phyloP scores from a whole-genome alignment of 2,113 vertebrate species.

The Clarias gariepinus region DNA sequence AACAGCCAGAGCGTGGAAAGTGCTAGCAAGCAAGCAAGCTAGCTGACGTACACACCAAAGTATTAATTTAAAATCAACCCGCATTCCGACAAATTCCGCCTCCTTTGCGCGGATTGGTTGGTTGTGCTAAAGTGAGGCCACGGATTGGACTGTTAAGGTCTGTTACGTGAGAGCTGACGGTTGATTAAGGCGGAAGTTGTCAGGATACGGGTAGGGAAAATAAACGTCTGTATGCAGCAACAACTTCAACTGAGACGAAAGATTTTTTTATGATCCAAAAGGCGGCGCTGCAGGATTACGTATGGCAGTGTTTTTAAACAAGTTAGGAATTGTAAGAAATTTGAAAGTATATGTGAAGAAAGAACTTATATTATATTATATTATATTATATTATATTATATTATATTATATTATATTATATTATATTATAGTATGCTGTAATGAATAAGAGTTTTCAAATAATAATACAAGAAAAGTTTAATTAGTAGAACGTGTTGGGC shows the following conservation, averaged over 20 bases:
- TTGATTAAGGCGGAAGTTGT: not conserved
- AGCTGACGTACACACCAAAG: not conserved
- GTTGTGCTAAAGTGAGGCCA: too few species aligned
- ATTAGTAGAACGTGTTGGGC: not conserved
- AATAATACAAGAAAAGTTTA: not conserved
- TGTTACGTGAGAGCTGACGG: not conserved
- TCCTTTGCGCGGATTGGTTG: not conserved
- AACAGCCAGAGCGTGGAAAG: not conserved
- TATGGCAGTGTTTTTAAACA: too few species aligned
- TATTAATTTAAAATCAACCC: not conserved
- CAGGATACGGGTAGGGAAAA: not conserved
- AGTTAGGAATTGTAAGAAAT: not conserved
- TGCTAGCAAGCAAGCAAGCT: not conserved
- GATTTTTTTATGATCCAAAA: not conserved
- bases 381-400: not conserved
- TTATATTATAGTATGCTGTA: too few species aligned
- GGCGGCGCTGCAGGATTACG: not conserved
- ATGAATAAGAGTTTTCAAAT: not conserved
- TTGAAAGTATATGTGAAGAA: not conserved
- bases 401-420: not conserved
- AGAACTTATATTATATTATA: not conserved
- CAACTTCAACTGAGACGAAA: not conserved
- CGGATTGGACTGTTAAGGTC: not conserved
- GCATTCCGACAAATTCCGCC: not conserved
- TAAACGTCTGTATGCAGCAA: not conserved